A percentile compares a stretch with the other conserved stretches of the same genome.
These are phyloP conservation scores for Trichopria drosophilae DNA, from an alignment of 2,888 invertebrate species.

Conservation along the genomic window DNA sequence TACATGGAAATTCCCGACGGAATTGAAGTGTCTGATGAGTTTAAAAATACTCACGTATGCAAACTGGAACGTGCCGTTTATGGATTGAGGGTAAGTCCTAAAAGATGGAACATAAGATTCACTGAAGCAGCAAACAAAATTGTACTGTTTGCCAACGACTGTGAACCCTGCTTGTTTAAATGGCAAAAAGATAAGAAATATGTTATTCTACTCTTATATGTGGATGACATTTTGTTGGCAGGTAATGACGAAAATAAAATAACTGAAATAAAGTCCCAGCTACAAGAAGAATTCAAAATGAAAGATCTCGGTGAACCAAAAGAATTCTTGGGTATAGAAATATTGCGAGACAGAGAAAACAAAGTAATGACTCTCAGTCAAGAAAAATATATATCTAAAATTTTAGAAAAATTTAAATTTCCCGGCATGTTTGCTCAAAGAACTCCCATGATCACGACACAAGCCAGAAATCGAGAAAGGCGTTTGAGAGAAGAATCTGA, in stretches of 20 bases:
- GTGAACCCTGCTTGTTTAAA: conserved; percentile 32
- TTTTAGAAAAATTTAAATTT: conserved; percentile 21
- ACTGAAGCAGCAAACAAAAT: conserved; percentile 22
- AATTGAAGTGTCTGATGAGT: background rate
- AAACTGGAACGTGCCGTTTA: conserved; percentile 34
- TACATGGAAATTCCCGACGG: conserved; percentile 29
- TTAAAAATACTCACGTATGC: conserved; percentile 9
- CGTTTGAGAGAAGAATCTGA: conserved; percentile 6
- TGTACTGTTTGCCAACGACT: conserved; percentile 9
- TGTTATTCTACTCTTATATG: conserved; percentile 27
- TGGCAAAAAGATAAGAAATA: conserved; percentile 17
- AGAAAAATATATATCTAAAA: conserved; percentile 19
- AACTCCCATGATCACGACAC: conserved; percentile 27
- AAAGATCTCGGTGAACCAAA: conserved; percentile 23
- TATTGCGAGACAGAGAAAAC: conserved; percentile 19
- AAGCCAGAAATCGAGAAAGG: conserved; percentile 21
- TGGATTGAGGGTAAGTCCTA: conserved; percentile 32
- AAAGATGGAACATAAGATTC: conserved; percentile 34
- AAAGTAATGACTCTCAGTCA: conserved; percentile 16
- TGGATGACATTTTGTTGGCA: conserved; percentile 30
- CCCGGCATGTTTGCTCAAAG: conserved; percentile 17
- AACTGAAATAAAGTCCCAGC: conserved; percentile 18
- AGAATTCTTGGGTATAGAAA: conserved; percentile 24
- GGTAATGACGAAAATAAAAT: conserved; percentile 23
- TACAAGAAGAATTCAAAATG: conserved; percentile 13